Evolutionary conservation across 2,797 vertebrate genomes (phyloP).

Genomic region (Karalla daura): DNA sequence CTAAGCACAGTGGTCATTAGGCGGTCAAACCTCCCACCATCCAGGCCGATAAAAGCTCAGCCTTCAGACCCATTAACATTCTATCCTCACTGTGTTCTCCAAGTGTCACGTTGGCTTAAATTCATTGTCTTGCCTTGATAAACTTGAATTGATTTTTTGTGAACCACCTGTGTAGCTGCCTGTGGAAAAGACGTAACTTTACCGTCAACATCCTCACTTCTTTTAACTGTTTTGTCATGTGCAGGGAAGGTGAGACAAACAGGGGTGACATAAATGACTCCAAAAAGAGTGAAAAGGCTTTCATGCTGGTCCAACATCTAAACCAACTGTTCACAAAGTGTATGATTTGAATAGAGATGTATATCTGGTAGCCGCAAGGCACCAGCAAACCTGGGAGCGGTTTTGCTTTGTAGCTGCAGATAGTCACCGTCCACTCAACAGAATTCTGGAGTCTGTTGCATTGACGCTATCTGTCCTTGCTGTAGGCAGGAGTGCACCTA

Average conservation of each 20-base stretch:
- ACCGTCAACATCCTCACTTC: conserved; percentile 6
- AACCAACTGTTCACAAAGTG: conserved; percentile 7
- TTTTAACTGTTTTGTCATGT: conserved; percentile 10
- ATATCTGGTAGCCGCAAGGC: conserved; percentile 19
- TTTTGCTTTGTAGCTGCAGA: conserved; percentile 33
- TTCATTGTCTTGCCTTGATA: conserved; percentile 43
- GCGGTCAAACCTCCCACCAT: conserved; percentile 37
- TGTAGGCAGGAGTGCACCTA: conserved; percentile 31
- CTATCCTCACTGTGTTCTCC: conserved; percentile 17
- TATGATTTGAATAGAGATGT: conserved; percentile 24
- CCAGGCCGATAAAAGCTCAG: conserved; percentile 29
- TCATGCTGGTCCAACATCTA: not conserved
- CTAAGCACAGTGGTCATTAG: conserved; percentile 49
- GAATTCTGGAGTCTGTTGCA: conserved; percentile 24
- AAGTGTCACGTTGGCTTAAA: conserved; percentile 32
- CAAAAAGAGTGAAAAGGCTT: not conserved
- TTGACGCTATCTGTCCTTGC: conserved; percentile 42
- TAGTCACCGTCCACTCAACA: conserved; percentile 12
- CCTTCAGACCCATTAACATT: conserved; percentile 40
- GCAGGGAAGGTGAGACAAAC: conserved; percentile 6
- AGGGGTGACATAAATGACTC: not conserved
- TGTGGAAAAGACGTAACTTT: conserved; percentile 14
- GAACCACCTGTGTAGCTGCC: conserved; percentile 15
- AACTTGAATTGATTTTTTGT: conserved; percentile 23
- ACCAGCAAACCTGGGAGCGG: conserved; percentile 11